Conservation (phyloP, 2,113 vertebrate genomes). For the Pionites leucogaster region DNA sequence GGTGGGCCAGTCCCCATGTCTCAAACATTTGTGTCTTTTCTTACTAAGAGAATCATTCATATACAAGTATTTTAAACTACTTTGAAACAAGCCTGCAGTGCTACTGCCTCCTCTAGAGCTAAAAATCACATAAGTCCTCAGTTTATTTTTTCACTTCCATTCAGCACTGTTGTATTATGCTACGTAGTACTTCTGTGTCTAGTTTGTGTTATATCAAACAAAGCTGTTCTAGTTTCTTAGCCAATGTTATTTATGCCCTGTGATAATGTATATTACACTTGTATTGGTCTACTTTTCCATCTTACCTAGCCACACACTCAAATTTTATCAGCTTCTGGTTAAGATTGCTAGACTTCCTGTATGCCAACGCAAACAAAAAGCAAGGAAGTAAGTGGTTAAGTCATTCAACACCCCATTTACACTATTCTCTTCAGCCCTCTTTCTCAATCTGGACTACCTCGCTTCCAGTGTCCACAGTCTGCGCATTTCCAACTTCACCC, state of each 20-base stretch:
- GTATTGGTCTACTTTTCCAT: background rate
- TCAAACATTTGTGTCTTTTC: constrained; percentile 11
- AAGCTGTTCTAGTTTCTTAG: background rate
- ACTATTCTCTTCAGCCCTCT: background rate
- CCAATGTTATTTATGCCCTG: background rate
- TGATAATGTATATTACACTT: background rate
- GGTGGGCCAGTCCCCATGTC: background rate
- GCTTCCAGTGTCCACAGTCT: background rate
- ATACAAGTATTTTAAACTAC: constrained; percentile 2
- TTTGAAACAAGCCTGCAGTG: constrained; percentile 46
- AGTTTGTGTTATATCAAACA: background rate
- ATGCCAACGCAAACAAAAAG: constrained; percentile 1
- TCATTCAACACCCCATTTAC: background rate
- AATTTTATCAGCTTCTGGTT: constrained; percentile 12
- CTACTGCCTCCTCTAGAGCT: constrained; percentile 30
- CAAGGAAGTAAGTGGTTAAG: constrained; percentile 29
- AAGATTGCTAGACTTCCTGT: background rate
- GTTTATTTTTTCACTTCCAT: background rate
- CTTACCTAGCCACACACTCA: background rate
- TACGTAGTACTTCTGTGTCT: background rate
- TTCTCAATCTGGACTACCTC: background rate
- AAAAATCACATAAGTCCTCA: background rate
- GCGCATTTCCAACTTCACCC: background rate
- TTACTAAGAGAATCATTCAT: constrained; percentile 4
- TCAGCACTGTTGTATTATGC: background rate